A percentile compares a stretch with the other conserved stretches of the same genome.
phyloP scores from a whole-genome alignment of 2,797 vertebrate genomes.

The Trachops cirrhosus region DNA sequence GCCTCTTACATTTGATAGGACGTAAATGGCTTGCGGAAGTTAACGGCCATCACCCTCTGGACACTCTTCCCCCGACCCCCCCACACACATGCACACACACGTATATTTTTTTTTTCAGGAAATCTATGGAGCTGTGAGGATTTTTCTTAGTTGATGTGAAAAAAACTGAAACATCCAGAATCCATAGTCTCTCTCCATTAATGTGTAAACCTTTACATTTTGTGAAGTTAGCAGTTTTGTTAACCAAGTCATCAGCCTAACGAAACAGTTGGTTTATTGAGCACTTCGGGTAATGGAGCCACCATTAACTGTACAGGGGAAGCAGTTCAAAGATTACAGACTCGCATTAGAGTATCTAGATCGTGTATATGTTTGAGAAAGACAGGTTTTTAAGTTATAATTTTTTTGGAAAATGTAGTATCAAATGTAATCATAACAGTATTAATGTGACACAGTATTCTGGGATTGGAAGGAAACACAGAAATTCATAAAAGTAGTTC shows the following conservation, averaged over 20 bases:
- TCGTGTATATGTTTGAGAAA: background rate
- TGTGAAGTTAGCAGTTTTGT: constrained; percentile 21
- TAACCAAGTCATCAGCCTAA: constrained; percentile 40
- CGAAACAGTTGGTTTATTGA: constrained; percentile 46
- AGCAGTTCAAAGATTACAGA: background rate
- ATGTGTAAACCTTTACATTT: constrained; percentile 16
- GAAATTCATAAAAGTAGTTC: background rate
- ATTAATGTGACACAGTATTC: background rate
- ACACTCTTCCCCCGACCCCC: background rate
- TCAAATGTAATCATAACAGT: background rate
- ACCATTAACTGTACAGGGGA: background rate
- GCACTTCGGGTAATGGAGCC: background rate
- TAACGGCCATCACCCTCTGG: background rate
- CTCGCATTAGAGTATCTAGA: background rate
- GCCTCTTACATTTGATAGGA: constrained; percentile 7
- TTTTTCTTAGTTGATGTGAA: constrained; percentile 43
- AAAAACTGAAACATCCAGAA: constrained; percentile 10
- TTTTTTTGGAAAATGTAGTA: background rate
- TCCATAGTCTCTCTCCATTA: constrained; percentile 19
- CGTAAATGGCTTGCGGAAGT: background rate
- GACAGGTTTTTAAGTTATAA: background rate
- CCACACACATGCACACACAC: background rate
- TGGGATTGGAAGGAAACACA: background rate
- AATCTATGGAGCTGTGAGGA: background rate
- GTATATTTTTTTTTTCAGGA: background rate